A percentile compares a stretch with the other conserved stretches of the same genome.
These are phyloP conservation scores for Clinocottus analis DNA, from an alignment of 2,113 vertebrate genomes.

Conservation along the genomic window DNA sequence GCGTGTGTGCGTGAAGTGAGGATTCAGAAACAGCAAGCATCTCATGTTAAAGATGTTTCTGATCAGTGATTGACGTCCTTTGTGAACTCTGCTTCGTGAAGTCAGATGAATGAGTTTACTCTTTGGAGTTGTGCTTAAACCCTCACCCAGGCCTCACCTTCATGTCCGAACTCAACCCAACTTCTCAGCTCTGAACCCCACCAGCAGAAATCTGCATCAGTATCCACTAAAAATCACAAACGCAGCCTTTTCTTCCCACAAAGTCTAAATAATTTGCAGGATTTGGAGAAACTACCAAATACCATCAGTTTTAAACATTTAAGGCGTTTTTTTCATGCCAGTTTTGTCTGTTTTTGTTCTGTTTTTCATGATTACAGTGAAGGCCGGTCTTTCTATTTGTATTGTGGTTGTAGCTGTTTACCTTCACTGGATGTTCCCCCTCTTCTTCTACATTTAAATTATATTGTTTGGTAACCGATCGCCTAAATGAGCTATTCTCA, in stretches of 20 bases:
- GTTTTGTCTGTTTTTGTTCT: slow-evolving; percentile 34
- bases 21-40: slow-evolving; percentile 21
- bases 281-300: slow-evolving; percentile 20
- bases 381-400: slow-evolving; percentile 46
- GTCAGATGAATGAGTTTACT: slow-evolving; percentile 61
- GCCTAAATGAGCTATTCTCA: slow-evolving; percentile 39
- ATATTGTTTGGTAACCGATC: slow-evolving; percentile 24
- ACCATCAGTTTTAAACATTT: slow-evolving; percentile 21
- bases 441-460: slow-evolving; percentile 50
- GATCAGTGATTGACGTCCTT: slow-evolving; percentile 48
- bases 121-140: slow-evolving; percentile 56
- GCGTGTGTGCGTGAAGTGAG: slow-evolving; percentile 4
- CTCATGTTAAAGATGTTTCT: slow-evolving; percentile 54
- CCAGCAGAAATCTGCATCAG: slow-evolving; percentile 55
- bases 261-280: slow-evolving; percentile 25
- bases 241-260: slow-evolving; percentile 5
- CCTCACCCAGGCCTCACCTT: slow-evolving; percentile 59
- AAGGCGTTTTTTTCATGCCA: slow-evolving; percentile 1
- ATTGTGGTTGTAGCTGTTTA: slow-evolving; percentile 60
- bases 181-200: slow-evolving; percentile 55
- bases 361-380: slow-evolving; percentile 51
- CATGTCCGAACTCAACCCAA: slow-evolving; percentile 50
- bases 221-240: slow-evolving; percentile 20
- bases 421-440: slow-evolving; percentile 30
- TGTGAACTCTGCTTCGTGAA: slow-evolving; percentile 33